A percentile compares a stretch with the other conserved stretches of the same genome.
phyloP scores from a whole-genome alignment of 2,888 invertebrate genomes.

The Zeuzera pyrina region DNA sequence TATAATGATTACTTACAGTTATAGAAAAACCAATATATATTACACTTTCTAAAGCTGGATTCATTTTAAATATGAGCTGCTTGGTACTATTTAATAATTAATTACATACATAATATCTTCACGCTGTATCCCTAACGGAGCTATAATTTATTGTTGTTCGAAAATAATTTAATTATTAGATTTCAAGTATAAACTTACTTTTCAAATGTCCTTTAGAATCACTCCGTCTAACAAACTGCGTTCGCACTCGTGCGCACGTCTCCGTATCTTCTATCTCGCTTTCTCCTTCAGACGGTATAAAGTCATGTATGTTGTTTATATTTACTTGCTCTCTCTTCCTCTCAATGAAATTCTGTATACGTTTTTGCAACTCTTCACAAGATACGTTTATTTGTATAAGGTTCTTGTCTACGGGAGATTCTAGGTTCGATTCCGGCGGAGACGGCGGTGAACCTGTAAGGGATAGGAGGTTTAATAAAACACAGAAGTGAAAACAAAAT shows the following conservation, averaged over 20 bases:
- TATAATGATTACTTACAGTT: no score
- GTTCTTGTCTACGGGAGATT: constrained; percentile 34
- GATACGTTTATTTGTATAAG: constrained; percentile 80
- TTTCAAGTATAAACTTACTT: constrained; percentile 67
- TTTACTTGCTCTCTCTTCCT: constrained; percentile 83
- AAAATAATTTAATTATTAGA: no score
- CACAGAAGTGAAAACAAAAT: constrained; percentile 10
- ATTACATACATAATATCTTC: no score
- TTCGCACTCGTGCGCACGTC: constrained; percentile 84
- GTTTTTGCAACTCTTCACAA: constrained; percentile 75
- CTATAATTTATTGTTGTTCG: no score
- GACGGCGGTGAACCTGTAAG: constrained; percentile 14
- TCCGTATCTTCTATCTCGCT: constrained; percentile 54
- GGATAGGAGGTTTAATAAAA: neutral
- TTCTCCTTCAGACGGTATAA: constrained; percentile 61
- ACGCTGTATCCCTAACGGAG: no score
- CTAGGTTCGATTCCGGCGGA: constrained; percentile 4
- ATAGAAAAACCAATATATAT: no score
- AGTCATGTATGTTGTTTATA: constrained; percentile 82
- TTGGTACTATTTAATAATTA: no score
- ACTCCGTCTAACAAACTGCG: constrained; percentile 78
- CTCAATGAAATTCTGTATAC: constrained; percentile 83
- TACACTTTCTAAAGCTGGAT: no score
- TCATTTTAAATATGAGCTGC: no score
- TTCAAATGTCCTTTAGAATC: constrained; percentile 86